Evolutionary conservation across 2,797 vertebrate genomes (phyloP).

Genomic region (Lacerta agilis): DNA sequence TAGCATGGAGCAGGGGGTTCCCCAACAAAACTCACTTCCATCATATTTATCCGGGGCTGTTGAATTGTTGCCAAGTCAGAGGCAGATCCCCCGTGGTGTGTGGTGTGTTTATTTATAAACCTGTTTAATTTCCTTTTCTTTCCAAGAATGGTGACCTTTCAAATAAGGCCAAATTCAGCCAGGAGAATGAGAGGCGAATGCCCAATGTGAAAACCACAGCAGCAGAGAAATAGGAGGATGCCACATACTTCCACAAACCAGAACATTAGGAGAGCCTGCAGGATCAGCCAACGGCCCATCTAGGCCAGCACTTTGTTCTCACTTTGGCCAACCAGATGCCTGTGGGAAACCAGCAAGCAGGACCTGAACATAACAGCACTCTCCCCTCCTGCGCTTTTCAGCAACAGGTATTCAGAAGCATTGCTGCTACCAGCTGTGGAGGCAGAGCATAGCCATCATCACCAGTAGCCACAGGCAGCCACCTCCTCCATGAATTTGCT

Average conservation of each 20-base stretch:
- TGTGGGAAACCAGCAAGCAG: too few relatives aligned
- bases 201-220: fast-evolving
- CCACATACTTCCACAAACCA: not conserved
- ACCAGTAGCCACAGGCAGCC: too few relatives aligned
- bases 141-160: not conserved
- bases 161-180: not conserved
- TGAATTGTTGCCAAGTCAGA: not conserved
- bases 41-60: not conserved
- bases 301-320: too few relatives aligned
- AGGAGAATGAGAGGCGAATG: not conserved
- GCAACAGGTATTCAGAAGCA: too few relatives aligned
- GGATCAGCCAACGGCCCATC: too few relatives aligned
- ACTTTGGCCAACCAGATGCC: not conserved
- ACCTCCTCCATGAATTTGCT: too few relatives aligned
- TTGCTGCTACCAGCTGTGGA: too few relatives aligned
- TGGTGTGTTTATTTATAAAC: not conserved
- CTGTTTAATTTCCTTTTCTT: not conserved
- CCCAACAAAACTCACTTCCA: not conserved
- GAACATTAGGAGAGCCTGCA: not conserved
- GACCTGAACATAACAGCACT: too few relatives aligned
- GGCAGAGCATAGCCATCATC: too few relatives aligned
- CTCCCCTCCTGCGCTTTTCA: too few relatives aligned
- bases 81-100: not conserved
- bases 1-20: not conserved
- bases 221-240: not conserved